A percentile compares a stretch with the other conserved stretches of the same genome.
These are phyloP conservation scores for Melikaiella ostensackeni DNA, from an alignment of 2,888 invertebrate species.

Conservation along the genomic window DNA sequence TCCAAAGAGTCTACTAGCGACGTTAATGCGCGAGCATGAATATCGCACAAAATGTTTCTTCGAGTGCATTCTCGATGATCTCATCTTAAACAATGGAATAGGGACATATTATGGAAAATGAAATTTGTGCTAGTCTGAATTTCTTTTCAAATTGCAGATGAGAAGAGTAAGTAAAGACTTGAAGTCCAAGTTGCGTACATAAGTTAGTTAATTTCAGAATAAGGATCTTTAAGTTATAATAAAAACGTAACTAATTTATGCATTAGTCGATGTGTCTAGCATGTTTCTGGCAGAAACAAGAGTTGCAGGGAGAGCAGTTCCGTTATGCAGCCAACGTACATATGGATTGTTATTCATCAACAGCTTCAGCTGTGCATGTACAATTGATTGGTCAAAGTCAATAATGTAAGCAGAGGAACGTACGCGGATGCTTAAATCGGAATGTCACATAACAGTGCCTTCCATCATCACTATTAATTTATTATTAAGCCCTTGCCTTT, in stretches of 20 bases:
- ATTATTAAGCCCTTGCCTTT: neutral
- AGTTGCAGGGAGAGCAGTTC: constrained; percentile 6
- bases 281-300: constrained; percentile 1
- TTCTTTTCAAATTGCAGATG: neutral
- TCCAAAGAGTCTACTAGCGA: constrained; percentile 7
- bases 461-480: constrained; percentile 10
- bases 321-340: constrained; percentile 27
- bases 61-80: neutral
- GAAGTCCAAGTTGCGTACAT: neutral
- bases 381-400: constrained; percentile 36
- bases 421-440: neutral
- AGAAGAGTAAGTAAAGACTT: neutral
- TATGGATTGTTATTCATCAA: constrained; percentile 37
- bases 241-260: constrained; percentile 3
- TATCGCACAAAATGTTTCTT: neutral
- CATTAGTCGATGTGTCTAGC: constrained; percentile 9
- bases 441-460: constrained; percentile 22
- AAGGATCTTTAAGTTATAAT: neutral
- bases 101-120: neutral
- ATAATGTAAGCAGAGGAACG: constrained; percentile 22
- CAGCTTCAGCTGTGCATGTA: constrained; percentile 17
- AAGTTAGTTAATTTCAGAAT: neutral
- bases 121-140: neutral
- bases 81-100: neutral
- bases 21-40: constrained; percentile 9